Base-by-base conservation (phyloP, 2,888 invertebrate genomes). In the Zootermopsis nevadensis region DNA sequence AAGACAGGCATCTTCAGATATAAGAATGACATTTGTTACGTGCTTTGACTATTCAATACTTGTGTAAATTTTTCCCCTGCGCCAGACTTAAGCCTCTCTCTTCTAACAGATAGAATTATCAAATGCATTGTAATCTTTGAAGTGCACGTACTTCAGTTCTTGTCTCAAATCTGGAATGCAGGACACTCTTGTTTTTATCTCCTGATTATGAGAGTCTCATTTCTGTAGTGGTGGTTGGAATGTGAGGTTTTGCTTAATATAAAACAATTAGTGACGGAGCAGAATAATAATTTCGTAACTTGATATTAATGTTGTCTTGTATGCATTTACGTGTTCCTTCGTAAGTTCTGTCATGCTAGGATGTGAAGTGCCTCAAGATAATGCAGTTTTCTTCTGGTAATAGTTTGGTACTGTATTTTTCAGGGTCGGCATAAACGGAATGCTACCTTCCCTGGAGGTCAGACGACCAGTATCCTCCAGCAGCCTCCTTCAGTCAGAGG, bases 371-470 rank as follows among this genome's bases (percentile, higher is more conserved):
- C 31, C 77, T 55, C 24, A 77, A 66, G 60, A 66, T 15, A n/a
- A 19, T 79, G 38, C 38, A 79, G 66, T 79, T 79, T 79, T n/a
- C 79, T 79, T n/a, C 35, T 53, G 24, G 24, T 79, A 66, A 79
- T 33, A 79, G 79, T 24, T 79, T 33, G 30, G 33, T 79, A 35
- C 66, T 81, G 82, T 81, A 83, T 80, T 84, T 88, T 88, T 27
- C 91, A 94, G 93, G 95, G 95, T 84, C 93, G 95, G 80, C 95
- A 95, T 88, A 95, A 95, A 90, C 91, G 95, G 84, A 95, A 95
- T 88, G 94, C 95, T 22, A 95, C 95, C 42, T 94, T 95, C 89
- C 95, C 95, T 55, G 95, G 95, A 31, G 94, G 94, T 24, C 94
- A 95, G 88, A 86, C 74, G 27, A 91, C 93, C 22, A 93, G 93